A percentile compares a stretch with the other conserved stretches of the same genome.
These are phyloP conservation scores for Diphyllodes magnificus DNA, from an alignment of 2,113 vertebrate genomes.

Conservation along the genomic window DNA sequence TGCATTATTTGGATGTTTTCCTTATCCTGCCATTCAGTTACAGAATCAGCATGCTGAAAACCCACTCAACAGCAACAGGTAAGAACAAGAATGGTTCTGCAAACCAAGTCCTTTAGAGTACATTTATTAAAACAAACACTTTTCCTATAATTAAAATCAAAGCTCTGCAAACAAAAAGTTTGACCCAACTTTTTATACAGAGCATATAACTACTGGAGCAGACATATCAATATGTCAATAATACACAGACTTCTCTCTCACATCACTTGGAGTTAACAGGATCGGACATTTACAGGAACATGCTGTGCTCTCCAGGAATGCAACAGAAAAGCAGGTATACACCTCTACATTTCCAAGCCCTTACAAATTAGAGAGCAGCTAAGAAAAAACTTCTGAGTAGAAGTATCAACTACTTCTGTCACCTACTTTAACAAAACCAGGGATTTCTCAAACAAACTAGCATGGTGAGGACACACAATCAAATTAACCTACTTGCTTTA, in stretches of 20 bases:
- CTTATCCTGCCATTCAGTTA: not conserved
- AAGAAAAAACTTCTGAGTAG: not conserved
- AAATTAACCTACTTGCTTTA: not conserved
- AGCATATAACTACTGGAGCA: not conserved
- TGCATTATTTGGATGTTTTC: not conserved
- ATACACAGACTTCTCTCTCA: not conserved
- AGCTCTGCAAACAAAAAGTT: not conserved
- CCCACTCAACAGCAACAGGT: not conserved
- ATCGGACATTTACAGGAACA: not conserved
- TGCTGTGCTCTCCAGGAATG: not conserved
- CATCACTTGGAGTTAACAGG: not conserved
- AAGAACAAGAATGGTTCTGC: not conserved
- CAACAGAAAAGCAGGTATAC: not conserved
- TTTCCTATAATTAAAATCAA: not conserved
- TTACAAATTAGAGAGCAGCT: not conserved
- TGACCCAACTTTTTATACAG: not conserved
- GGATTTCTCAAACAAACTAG: not conserved
- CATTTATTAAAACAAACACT: not conserved
- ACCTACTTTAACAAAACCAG: not conserved
- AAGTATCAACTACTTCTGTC: not conserved
- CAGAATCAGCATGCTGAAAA: not conserved
- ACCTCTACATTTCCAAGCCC: not conserved
- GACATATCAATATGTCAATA: not conserved
- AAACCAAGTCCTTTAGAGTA: not conserved
- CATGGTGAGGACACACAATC: accelerated